phyloP scores from a whole-genome alignment of 1,140 invertebrate genomes.

The Melanaphis sacchari region DNA sequence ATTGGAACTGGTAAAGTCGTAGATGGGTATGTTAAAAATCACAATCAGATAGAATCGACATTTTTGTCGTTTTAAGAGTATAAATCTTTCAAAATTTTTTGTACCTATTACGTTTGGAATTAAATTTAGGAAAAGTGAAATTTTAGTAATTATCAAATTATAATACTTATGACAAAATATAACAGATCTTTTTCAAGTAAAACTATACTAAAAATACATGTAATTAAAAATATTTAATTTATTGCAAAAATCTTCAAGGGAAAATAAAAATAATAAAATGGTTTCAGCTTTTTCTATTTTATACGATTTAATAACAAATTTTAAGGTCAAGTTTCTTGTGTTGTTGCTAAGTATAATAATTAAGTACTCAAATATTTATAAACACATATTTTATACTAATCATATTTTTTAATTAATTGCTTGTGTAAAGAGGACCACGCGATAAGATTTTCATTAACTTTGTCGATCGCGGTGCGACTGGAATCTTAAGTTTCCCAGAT shows the following conservation, averaged over 20 bases:
- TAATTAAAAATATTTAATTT: neutral
- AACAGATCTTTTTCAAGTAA: neutral
- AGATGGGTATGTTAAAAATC: slow-evolving; percentile 42
- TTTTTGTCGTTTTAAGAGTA: no score
- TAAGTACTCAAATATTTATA: neutral
- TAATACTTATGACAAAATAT: neutral
- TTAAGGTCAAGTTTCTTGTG: neutral
- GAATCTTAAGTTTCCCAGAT: slow-evolving; percentile 69
- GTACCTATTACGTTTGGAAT: neutral
- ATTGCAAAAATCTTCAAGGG: neutral
- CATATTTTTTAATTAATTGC: neutral
- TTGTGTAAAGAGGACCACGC: neutral
- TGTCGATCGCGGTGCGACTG: slow-evolving; percentile 72
- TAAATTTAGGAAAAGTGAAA: neutral
- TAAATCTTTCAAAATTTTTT: no score
- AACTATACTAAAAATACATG: neutral
- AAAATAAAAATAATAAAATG: neutral
- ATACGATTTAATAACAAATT: no score
- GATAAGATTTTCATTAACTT: slow-evolving; percentile 73
- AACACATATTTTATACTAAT: neutral
- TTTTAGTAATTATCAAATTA: neutral
- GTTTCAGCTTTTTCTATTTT: neutral
- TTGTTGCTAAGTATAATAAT: neutral
- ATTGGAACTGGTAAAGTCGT: slow-evolving; percentile 55
- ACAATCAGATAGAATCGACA: neutral